Percentiles rank a stretch among this genome's conserved stretches.
Evolutionary conservation across 2,888 invertebrate genomes (phyloP).

Genomic region (Amorpha juglandis): DNA sequence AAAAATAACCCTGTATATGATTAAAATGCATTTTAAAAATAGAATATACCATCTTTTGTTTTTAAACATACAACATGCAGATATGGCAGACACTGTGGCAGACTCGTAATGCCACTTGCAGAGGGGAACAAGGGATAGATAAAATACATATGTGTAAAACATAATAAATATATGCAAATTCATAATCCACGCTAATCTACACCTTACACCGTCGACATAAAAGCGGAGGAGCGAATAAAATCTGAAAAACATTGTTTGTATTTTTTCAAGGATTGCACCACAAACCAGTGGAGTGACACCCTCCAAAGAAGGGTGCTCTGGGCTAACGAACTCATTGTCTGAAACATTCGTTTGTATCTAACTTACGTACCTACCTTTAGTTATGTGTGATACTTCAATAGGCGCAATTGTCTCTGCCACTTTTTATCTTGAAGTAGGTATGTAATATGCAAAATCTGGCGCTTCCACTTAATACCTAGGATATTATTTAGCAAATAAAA

Average conservation of each 20-base stretch:
- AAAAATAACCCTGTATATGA: too few relatives aligned
- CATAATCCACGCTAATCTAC: not conserved
- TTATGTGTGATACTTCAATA: constrained; percentile 18
- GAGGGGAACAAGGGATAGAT: not conserved
- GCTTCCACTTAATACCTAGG: too few relatives aligned
- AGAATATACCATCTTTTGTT: too few relatives aligned
- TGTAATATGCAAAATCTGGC: too few relatives aligned
- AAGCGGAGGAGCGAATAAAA: not conserved
- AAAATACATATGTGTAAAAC: constrained; percentile 6
- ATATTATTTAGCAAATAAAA: too few relatives aligned
- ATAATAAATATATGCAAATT: not conserved
- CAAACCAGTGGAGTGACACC: constrained; percentile 65
- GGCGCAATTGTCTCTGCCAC: not conserved
- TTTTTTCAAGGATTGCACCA: constrained; percentile 33
- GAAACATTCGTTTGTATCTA: constrained; percentile 43
- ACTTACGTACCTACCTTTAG: too few relatives aligned
- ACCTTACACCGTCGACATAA: not conserved
- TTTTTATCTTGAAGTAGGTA: not conserved
- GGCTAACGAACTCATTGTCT: constrained; percentile 79
- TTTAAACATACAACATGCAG: not conserved
- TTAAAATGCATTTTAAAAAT: too few relatives aligned
- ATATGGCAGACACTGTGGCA: too few relatives aligned
- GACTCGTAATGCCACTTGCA: constrained; percentile 10
- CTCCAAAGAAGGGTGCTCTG: constrained; percentile 63
- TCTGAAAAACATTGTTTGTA: not conserved